Percentiles rank a stretch among this genome's conserved stretches.
These are phyloP conservation scores for Okamejei kenojei DNA, from an alignment of 2,797 vertebrate genomes.

Conservation along the genomic window DNA sequence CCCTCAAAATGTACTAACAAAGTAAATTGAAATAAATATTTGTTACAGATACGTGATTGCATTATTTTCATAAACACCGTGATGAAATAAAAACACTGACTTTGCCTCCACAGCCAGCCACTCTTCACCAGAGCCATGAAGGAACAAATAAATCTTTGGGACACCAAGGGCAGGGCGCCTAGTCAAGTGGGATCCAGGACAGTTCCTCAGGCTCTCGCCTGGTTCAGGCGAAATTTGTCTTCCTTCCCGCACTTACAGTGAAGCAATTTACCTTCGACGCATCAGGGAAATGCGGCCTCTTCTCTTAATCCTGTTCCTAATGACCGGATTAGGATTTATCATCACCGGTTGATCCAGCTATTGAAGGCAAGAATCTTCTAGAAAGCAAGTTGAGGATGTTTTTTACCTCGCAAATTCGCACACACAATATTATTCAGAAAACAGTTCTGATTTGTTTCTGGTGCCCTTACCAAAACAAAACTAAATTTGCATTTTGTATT, in stretches of 20 bases:
- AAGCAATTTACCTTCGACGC: not conserved
- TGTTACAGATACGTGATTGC: not conserved
- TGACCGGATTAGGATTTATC: constrained; percentile 28
- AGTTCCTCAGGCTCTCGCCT: not conserved
- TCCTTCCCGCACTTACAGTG: not conserved
- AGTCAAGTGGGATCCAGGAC: not conserved
- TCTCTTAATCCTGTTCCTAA: not conserved
- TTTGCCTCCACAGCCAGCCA: constrained; percentile 68
- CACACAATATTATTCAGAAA: too few relatives aligned
- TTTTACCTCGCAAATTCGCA: not conserved
- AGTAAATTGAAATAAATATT: not conserved
- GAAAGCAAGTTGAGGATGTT: not conserved
- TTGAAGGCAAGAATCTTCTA: not conserved
- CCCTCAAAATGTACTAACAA: not conserved
- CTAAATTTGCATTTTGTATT: not conserved
- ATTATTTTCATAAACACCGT: not conserved
- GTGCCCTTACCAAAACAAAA: too few relatives aligned
- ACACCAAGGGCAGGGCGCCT: not conserved
- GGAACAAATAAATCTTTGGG: not conserved
- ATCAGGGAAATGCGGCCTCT: not conserved
- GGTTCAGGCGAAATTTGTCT: not conserved
- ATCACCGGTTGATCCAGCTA: not conserved
- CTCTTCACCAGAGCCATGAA: constrained; percentile 65
- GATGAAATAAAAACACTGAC: constrained; percentile 51
- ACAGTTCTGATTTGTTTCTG: too few relatives aligned